Evolutionary conservation across 1,140 invertebrate genomes (phyloP), one percentile per base, ranked within the genome.

Genomic region (Philotrypesis tridentata): DNA sequence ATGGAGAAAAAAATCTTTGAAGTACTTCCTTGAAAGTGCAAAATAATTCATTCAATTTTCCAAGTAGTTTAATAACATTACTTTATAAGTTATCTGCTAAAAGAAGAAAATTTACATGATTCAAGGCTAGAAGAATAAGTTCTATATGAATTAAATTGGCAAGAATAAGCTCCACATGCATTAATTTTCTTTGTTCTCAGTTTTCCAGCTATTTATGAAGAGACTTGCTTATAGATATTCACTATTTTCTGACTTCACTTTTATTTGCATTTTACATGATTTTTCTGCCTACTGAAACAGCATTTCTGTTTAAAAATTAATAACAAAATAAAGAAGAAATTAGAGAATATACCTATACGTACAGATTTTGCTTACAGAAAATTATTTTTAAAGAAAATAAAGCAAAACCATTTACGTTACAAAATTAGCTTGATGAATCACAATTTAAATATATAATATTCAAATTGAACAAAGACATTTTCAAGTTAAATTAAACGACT

Each of bases 391-490:
- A 43, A 55, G 48, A 55, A 55, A 55, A 55, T 55, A 55, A 55
- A 55, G 21, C 5, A 55, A 55, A 55, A 7, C 17, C 21, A n/a
- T 55, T 55, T 8, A 17, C n/a, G 48, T 55, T 17, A 55, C 21
- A 55, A 55, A 55, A 21, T 21, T 55, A 55, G n/a, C 48, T 29
- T 67, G 63, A 12, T 67, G 63, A 67, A n/a, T 67, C 63, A 67
- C 27, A 29, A 67, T 29, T 67, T 67, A 29, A 67, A n/a, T 2
- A n/a, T 2, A n/a, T 11, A 67, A 11, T 29, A 11, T 67, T 9
- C 25, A 67, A 65, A 67, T 67, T 29, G 3, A 8, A 17, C 25
- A 67, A 67, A 31, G 12, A 67, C 27, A 67, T 27, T 29, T 0
- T 65, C 11, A 25, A 67, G 14, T 25, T 25, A 29, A 6, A 31